Evolutionary conservation across 2,113 vertebrate genomes (phyloP).

Genomic region (Sprattus sprattus): DNA sequence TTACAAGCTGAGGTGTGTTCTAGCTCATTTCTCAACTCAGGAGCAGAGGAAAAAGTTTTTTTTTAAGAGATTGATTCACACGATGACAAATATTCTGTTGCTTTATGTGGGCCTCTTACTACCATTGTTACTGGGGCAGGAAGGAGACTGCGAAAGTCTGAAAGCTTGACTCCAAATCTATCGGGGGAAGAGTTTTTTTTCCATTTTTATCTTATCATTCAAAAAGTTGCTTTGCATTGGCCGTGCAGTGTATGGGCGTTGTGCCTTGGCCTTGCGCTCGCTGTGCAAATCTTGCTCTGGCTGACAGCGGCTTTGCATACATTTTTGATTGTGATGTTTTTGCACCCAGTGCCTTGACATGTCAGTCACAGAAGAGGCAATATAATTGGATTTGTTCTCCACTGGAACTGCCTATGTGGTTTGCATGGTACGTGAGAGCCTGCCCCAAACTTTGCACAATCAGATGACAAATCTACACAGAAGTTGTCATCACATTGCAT

Average conservation of each 20-base stretch:
- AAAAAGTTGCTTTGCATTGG: constrained; percentile 2
- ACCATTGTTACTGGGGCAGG: background rate
- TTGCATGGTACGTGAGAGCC: background rate
- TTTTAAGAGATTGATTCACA: background rate
- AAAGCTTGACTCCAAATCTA: background rate
- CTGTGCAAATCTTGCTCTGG: background rate
- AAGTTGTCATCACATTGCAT: background rate
- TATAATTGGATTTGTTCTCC: background rate
- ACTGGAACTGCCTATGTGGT: background rate
- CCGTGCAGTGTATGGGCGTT: background rate
- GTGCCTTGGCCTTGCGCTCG: background rate
- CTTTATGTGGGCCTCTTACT: background rate
- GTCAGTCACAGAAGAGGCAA: background rate
- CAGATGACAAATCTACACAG: background rate
- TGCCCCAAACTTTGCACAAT: background rate
- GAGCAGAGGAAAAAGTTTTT: background rate
- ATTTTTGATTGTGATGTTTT: constrained; percentile 2
- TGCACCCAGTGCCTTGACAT: background rate
- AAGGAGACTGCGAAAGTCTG: background rate
- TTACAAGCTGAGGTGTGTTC: background rate
- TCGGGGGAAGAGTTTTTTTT: background rate
- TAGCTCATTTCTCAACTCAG: background rate
- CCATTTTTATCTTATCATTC: background rate
- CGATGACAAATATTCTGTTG: constrained; percentile 10
- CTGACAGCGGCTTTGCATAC: constrained; percentile 3